Evolutionary conservation across 2,797 vertebrate species (phyloP).

Genomic region (Manis pentadactyla): DNA sequence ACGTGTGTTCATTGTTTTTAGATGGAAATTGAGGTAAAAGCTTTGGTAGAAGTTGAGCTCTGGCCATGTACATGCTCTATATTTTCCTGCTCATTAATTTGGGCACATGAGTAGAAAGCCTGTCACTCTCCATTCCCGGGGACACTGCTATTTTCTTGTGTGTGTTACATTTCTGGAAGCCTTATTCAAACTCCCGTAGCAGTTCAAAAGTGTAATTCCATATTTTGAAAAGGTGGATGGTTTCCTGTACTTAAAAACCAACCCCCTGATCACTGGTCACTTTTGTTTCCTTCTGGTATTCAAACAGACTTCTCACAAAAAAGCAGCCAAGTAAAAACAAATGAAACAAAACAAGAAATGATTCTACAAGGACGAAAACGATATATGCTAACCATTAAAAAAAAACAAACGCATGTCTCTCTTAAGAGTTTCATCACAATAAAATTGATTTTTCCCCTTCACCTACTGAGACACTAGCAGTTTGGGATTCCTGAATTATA

Average conservation of each 20-base stretch:
- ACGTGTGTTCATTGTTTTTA: slow-evolving; percentile 31
- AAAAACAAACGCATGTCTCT: neutral
- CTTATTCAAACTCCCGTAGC: slow-evolving; percentile 10
- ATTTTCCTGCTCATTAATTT: neutral
- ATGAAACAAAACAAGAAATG: neutral
- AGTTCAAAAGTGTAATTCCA: neutral
- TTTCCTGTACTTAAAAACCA: neutral
- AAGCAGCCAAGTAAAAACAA: neutral
- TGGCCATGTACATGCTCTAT: neutral
- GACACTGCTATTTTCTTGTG: neutral
- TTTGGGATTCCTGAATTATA: slow-evolving; percentile 83
- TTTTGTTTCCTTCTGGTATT: slow-evolving; percentile 37
- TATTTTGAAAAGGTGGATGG: slow-evolving; percentile 53
- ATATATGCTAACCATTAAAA: neutral
- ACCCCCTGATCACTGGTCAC: neutral
- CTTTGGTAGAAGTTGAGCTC: neutral
- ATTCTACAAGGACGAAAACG: neutral
- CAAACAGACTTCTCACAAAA: slow-evolving; percentile 25
- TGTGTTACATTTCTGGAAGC: neutral
- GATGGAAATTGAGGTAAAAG: neutral
- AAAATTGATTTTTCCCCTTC: slow-evolving; percentile 17
- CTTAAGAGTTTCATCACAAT: slow-evolving; percentile 17
- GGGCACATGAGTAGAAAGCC: neutral
- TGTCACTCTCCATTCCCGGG: neutral
- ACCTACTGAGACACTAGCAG: slow-evolving; percentile 77